Evolutionary conservation across 2,113 vertebrate species (phyloP).

Genomic region (Notiomystis cincta): DNA sequence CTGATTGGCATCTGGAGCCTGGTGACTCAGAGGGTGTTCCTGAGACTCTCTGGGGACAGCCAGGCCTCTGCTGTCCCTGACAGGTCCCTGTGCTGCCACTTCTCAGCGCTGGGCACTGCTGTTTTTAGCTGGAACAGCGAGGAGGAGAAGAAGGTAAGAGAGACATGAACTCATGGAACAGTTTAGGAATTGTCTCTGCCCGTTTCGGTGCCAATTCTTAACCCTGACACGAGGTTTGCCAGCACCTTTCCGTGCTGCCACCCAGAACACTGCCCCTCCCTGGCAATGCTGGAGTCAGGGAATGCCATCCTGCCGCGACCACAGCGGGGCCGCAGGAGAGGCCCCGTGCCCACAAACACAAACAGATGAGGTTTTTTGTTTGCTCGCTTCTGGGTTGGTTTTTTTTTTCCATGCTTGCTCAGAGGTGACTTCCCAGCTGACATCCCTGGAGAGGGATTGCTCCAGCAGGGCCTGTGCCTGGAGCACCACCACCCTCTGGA

Average conservation of each 20-base stretch:
- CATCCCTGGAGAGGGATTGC: conserved; percentile 42
- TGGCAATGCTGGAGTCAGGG: neutral
- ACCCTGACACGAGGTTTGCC: neutral
- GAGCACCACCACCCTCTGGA: conserved; percentile 42
- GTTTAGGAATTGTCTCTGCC: conserved; percentile 40
- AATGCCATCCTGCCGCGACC: neutral
- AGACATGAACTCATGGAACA: conserved; percentile 66
- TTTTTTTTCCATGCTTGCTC: neutral
- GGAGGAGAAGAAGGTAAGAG: neutral
- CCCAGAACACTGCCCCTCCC: neutral
- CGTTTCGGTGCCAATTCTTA: neutral
- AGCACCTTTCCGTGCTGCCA: neutral
- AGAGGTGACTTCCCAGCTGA: conserved; percentile 34
- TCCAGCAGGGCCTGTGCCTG: conserved; percentile 38
- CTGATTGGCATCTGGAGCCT: neutral
- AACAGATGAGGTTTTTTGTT: conserved; percentile 29
- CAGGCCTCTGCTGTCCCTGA: neutral
- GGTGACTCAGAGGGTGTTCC: neutral
- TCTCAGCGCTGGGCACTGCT: neutral
- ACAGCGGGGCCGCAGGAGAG: neutral
- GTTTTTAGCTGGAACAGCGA: neutral
- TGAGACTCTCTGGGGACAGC: neutral
- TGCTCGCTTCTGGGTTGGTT: neutral
- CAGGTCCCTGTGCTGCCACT: neutral
- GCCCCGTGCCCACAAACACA: neutral